These are phyloP conservation scores for Ostrea edulis DNA, from an alignment of 1,140 invertebrate species.

Conservation along the genomic window DNA sequence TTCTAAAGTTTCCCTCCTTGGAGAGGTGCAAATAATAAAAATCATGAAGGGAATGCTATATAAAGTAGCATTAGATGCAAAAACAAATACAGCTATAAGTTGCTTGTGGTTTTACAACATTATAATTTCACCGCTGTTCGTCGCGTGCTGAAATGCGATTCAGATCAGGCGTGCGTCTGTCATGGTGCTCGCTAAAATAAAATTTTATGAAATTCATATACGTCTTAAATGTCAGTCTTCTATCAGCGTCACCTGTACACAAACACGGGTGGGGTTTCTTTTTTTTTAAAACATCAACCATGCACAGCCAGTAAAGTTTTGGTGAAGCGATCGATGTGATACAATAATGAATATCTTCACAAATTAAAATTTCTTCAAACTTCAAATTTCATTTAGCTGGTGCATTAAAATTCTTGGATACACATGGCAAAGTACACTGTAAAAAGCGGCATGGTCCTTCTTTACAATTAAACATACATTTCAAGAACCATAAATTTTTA, in stretches of 20 bases:
- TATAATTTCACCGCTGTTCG: background rate
- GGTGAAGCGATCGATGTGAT: background rate
- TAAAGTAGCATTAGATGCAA: background rate
- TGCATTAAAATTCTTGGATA: background rate
- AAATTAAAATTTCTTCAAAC: background rate
- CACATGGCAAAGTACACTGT: background rate
- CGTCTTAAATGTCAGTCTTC: constrained; percentile 16
- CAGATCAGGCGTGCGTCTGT: constrained; percentile 20
- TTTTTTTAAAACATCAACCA: constrained; percentile 4
- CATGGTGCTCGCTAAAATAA: constrained; percentile 19
- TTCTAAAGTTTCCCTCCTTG: background rate
- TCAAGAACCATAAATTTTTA: background rate
- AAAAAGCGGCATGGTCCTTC: background rate
- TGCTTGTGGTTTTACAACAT: constrained; percentile 10
- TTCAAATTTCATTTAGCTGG: background rate
- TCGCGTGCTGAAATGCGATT: constrained; percentile 22
- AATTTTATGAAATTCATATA: constrained; percentile 27
- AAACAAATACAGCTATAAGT: background rate
- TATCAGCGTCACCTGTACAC: background rate
- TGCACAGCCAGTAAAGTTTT: background rate
- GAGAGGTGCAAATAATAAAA: background rate
- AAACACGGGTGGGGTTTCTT: background rate
- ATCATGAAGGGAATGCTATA: background rate
- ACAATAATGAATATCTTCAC: background rate
- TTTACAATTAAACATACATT: background rate